These are phyloP conservation scores for Trogon melanurus DNA, from an alignment of 2,113 vertebrate species.

Conservation along the genomic window DNA sequence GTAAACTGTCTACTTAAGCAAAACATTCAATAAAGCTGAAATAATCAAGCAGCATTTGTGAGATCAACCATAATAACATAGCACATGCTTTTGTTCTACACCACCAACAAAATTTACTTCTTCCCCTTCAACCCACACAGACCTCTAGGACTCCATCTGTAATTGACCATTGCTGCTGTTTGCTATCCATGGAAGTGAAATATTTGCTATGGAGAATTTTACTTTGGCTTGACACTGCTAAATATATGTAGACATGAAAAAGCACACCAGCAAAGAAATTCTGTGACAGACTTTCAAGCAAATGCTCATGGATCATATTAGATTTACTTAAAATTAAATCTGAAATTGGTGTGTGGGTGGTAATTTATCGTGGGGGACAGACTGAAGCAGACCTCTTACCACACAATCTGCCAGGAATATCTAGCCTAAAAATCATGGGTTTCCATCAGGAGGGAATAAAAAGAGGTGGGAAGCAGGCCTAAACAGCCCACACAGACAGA, in stretches of 20 bases:
- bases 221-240: not conserved
- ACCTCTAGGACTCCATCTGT: not conserved
- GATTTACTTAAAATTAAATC: not conserved
- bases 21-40: not conserved
- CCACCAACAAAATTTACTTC: not conserved
- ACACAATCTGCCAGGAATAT: slow-evolving; percentile 42
- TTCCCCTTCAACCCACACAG: not conserved
- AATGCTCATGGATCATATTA: not conserved
- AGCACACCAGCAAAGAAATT: not conserved
- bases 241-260: not conserved
- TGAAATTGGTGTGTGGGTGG: slow-evolving; percentile 19
- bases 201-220: not conserved
- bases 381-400: not conserved
- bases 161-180: not conserved
- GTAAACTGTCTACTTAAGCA: not conserved
- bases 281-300: not conserved
- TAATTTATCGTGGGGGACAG: not conserved
- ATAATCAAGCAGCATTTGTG: not conserved
- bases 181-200: not conserved
- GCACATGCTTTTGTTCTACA: not conserved
- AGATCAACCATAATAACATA: not conserved
- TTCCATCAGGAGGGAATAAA: slow-evolving; percentile 56
- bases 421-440: slow-evolving; percentile 27
- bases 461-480: slow-evolving; percentile 23
- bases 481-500: slow-evolving; percentile 34